Base-by-base conservation (phyloP, 2,797 vertebrate species). In the Propithecus perrieri region DNA sequence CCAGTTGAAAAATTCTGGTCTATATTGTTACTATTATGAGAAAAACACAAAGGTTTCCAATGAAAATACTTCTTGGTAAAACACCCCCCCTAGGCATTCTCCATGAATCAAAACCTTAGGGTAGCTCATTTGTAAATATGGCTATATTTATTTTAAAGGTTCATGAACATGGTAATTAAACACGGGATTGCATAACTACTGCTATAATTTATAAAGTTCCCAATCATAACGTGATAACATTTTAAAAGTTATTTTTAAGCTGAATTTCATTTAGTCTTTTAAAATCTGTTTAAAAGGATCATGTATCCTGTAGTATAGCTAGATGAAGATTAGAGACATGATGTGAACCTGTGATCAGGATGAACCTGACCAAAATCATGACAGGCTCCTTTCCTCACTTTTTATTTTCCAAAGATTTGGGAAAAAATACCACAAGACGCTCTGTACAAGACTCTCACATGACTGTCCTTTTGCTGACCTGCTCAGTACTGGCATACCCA, bases 191-290 rank as follows among this genome's bases (percentile, higher is more conserved):
- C 8, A 38, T 94, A 97, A 96, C 50, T 80, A 61, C 75, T 93
- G 55, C 35, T 96, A 83, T 76, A 61, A 78, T 95, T 93, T 93
- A 93, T 93, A 92, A 86, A 74, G 41, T 46, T 83, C 30, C 59
- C 57, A 94, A 86, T 94, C 96, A 92, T 90, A 95, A 94, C 53
- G 89, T 76, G 57, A 96, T 92, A 83, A 61, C 53, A 96, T 97
- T 95, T 95, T 74, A 86, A 74, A 78, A 95, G 76, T 43, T 67
- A 94, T 84, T 94, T 97, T 94, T 46, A 57, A 90, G 57, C 26
- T 94, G 35, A 92, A 96, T 79, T 96, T 92, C 38, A 90, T 89
- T 79, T 92, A 43, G 15, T 76, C 46, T 97, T 84, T 85, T 95
- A 84, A 74, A 96, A 78, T 93, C 65, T 88, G 46, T 43, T 93